Base-by-base conservation (phyloP, 2,797 vertebrate genomes). In the Jordanella pulchra region DNA sequence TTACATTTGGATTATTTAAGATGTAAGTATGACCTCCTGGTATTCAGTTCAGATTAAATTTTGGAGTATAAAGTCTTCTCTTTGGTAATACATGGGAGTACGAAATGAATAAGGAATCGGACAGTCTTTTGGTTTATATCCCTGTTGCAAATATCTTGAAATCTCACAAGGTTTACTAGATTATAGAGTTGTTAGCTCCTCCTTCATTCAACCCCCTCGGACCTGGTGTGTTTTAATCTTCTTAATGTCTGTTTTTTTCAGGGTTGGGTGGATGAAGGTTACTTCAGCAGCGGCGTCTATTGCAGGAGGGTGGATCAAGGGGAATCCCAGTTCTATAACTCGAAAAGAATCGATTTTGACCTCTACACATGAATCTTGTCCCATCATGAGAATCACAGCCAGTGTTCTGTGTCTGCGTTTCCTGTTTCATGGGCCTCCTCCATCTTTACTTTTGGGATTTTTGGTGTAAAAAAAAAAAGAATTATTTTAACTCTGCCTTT, bases 231-330 rank as follows among this genome's bases (percentile, higher is more conserved):
- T 32, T 80, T 73, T 86, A 85, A 89, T 84, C 75, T 78, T 78
- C 68, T 84, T 82, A 35, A 17, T 81, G 15, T 84, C n/a, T 21
- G 88, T 54, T 88, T 84, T n/a, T 77, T 86, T 1, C 91, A 98
- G 97, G 95, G 90, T 44, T 98, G 97, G 97, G 96, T 97, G 84
- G 95, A 96, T 28, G 95, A 97, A 78, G 96, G 95, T 80, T 97
- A 97, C 84, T 98, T 98, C 85, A 94, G 94, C 15, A 94, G 92
- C 0, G 96, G 96, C 0, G 96, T 97, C 48, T 97, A 97, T 92
- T 98, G 97, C 89, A 94, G 96, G 86, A 95, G 94, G 81, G 66
- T 95, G 45, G 94, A 95, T 69, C 94, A 96, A 71, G 92, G 93
- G 0, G 95, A 92, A 3, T 90, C 94, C 63, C 95, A 95, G 75